phyloP scores from a whole-genome alignment of 2,888 invertebrate genomes.

The Euzetes globulus region DNA sequence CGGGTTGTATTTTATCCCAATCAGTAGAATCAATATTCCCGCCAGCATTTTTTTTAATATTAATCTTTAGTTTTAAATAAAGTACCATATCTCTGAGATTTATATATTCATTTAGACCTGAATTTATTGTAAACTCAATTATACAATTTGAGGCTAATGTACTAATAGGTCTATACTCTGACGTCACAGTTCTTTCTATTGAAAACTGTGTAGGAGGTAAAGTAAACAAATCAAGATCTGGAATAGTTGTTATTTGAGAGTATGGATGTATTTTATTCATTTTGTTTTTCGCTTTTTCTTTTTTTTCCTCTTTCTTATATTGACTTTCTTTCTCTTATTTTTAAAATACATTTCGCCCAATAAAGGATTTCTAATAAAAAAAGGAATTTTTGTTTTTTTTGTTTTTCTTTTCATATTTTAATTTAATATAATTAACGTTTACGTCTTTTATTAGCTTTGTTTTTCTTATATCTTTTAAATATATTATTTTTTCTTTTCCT shows the following conservation, averaged over 20 bases:
- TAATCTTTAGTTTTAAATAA: neutral
- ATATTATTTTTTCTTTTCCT: too few relatives aligned
- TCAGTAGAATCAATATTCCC: neutral
- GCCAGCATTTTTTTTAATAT: neutral
- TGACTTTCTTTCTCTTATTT: neutral
- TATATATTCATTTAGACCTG: constrained; percentile 14
- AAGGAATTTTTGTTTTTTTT: too few relatives aligned
- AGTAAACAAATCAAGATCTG: constrained; percentile 28
- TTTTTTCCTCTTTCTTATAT: neutral
- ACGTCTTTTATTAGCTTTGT: too few relatives aligned
- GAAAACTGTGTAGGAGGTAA: constrained; percentile 14
- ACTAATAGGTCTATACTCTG: constrained; percentile 23
- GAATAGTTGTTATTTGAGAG: constrained; percentile 6
- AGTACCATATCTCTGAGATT: neutral
- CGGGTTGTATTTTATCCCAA: constrained; percentile 7
- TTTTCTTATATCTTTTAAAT: too few relatives aligned
- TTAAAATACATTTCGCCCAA: neutral
- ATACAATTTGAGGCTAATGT: neutral
- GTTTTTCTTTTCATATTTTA: too few relatives aligned
- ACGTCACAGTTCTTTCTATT: neutral
- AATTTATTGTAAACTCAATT: neutral
- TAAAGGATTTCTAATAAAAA: too few relatives aligned
- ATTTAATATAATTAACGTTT: too few relatives aligned
- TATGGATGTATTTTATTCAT: neutral
- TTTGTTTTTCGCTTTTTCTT: neutral